These are phyloP conservation scores for Mola mola DNA, from an alignment of 2,113 vertebrate species.

Conservation along the genomic window DNA sequence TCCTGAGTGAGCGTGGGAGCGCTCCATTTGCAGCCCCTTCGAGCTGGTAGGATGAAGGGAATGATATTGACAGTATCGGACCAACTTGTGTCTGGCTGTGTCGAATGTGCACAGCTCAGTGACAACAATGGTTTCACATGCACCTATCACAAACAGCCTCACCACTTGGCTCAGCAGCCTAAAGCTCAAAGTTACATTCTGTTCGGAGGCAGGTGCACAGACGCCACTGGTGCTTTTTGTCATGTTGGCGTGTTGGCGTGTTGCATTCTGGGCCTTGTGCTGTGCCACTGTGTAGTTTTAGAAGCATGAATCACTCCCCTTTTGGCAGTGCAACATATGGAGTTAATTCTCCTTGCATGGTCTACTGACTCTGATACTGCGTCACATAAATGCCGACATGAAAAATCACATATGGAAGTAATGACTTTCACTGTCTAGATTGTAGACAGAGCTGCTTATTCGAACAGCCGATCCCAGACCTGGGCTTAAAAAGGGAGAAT, in stretches of 20 bases:
- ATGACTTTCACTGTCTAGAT: no score
- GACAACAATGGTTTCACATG: slow-evolving; percentile 30
- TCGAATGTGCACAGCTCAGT: slow-evolving; percentile 36
- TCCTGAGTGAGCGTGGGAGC: no score
- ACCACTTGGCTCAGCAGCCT: slow-evolving; percentile 52
- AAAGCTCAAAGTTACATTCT: slow-evolving; percentile 72
- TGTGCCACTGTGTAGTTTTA: slow-evolving; percentile 11
- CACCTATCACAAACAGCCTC: slow-evolving; percentile 10
- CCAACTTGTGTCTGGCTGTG: slow-evolving; percentile 46
- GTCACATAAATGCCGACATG: background rate
- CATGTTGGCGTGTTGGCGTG: slow-evolving; percentile 16
- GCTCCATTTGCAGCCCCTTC: slow-evolving; percentile 41
- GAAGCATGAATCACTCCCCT: slow-evolving; percentile 13
- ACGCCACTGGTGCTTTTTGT: slow-evolving; percentile 46
- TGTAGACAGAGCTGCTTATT: slow-evolving; percentile 29
- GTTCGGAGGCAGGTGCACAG: slow-evolving; percentile 37
- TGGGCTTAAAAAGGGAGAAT: background rate
- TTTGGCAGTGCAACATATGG: slow-evolving; percentile 19
- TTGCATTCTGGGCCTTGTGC: slow-evolving; percentile 9
- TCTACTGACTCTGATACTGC: slow-evolving; percentile 23
- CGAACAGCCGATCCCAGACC: background rate
- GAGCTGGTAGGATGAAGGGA: slow-evolving; percentile 49
- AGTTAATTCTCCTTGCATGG: slow-evolving; percentile 12
- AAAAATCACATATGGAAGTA: no score
- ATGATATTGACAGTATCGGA: slow-evolving; percentile 56